Base-by-base conservation (phyloP, 2,113 vertebrate species). In the Anoplopoma fimbria region DNA sequence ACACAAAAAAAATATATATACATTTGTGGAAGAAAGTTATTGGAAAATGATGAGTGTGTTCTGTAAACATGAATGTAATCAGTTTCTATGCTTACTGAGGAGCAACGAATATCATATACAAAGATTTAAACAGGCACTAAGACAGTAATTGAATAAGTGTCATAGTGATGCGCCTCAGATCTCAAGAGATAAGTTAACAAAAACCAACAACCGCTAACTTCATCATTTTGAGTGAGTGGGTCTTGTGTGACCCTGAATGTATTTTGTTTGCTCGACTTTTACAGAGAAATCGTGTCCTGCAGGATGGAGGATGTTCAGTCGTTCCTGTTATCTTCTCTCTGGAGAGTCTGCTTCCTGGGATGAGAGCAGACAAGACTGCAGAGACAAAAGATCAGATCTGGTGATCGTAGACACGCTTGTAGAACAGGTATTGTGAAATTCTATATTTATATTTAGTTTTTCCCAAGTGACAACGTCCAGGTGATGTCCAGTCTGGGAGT, bases 241-340 rank as follows among this genome's bases (percentile, higher is more conserved):
- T 31, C 57, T 57, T 31, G 31, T 61, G 8, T 61, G 7, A 12
- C 23, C 38, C 49, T 9, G 38, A 8, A 15, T 64, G 60, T 21
- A 2, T 53, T 7, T 21, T 45, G 7, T 64, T 69, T 64, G 4
- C 9, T 2, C 49, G 1, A 49, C 6, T 55, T 55, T 67, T n/a
- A 4, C 61, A 92, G 86, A 29, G 19, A 42, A 13, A 34, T 36
- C 2, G 0, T 87, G 82, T 73, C 85, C 86, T 36, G 0, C 29
- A 25, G 79, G 81, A 61, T 92, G 91, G 90, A 73, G 0, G 0
- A 71, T 4, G 69, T 75, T 83, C 29, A 19, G 0, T 0, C 4
- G 19, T 19, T 15, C 21, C 42, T 89, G 87, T 77, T 91, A 93
- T 74, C 1, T 81, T 36, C 1, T 82, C 67, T 91, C 87, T 45